Conservation (phyloP, 2,797 vertebrate genomes). For the Podarcis lilfordi region DNA sequence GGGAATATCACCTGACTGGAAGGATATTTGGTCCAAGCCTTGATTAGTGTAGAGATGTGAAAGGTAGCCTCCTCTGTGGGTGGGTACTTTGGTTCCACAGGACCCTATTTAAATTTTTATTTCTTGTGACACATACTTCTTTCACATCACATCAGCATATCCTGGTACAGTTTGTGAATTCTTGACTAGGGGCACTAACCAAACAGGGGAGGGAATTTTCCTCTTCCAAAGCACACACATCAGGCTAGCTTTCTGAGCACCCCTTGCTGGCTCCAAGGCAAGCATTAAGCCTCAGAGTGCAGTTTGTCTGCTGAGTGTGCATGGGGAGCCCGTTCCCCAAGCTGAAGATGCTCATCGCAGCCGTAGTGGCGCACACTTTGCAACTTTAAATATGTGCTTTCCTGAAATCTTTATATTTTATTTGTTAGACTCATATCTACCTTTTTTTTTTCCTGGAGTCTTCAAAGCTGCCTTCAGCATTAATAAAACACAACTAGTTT, state of each 20-base stretch:
- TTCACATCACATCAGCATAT: neutral
- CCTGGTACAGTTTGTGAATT: neutral
- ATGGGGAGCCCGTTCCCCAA: too few species aligned
- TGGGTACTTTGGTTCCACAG: neutral
- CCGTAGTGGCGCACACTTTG: neutral
- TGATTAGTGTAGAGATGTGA: neutral
- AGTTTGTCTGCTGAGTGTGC: too few species aligned
- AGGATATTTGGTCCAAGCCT: neutral
- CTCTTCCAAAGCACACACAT: neutral
- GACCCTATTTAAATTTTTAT: neutral
- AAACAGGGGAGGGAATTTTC: neutral
- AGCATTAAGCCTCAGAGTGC: neutral
- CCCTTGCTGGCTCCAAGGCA: too few species aligned
- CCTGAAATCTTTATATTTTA: neutral
- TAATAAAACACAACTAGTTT: neutral
- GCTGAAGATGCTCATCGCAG: neutral
- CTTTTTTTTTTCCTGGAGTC: neutral
- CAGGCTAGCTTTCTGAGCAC: neutral
- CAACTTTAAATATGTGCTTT: neutral
- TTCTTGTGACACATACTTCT: too few species aligned
- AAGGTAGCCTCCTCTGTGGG: neutral
- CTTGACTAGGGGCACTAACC: neutral
- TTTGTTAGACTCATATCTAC: neutral
- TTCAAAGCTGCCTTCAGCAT: neutral
- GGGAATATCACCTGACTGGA: neutral